phyloP scores from a whole-genome alignment of 2,113 vertebrate species.

The Micronycteris hirsuta region DNA sequence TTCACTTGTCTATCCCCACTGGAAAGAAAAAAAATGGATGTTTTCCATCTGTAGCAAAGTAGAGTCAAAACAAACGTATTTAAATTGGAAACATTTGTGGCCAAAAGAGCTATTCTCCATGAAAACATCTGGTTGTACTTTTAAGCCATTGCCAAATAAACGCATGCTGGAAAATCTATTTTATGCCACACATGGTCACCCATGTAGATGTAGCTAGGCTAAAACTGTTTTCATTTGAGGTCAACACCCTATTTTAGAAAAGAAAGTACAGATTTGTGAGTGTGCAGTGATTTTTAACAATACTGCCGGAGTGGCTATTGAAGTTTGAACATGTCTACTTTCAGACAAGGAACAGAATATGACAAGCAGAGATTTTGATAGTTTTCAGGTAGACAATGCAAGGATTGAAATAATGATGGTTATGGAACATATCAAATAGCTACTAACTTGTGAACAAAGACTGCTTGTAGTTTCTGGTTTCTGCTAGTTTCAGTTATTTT shows the following conservation, averaged over 20 bases:
- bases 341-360: neutral
- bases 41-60: slow-evolving; percentile 74
- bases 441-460: slow-evolving; percentile 48
- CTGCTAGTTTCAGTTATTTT: neutral
- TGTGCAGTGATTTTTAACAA: slow-evolving; percentile 44
- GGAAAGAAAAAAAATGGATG: slow-evolving; percentile 75
- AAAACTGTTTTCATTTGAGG: slow-evolving; percentile 71
- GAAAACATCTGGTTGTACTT: slow-evolving; percentile 76
- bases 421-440: neutral
- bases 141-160: slow-evolving; percentile 77
- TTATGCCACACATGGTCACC: slow-evolving; percentile 74
- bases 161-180: slow-evolving; percentile 73
- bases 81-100: slow-evolving; percentile 76
- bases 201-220: slow-evolving; percentile 69
- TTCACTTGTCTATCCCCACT: slow-evolving; percentile 72
- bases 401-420: neutral
- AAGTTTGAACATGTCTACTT: slow-evolving; percentile 24
- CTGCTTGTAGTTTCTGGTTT: slow-evolving; percentile 24
- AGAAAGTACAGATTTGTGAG: slow-evolving; percentile 53
- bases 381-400: slow-evolving; percentile 46
- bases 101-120: slow-evolving; percentile 65
- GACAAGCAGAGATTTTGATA: neutral
- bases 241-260: slow-evolving; percentile 64
- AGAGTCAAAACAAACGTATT: slow-evolving; percentile 77
- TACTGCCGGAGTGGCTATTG: neutral